These are phyloP conservation scores for Pristionchus arcanus DNA, from an alignment of 2,888 invertebrate genomes.

Conservation along the genomic window DNA sequence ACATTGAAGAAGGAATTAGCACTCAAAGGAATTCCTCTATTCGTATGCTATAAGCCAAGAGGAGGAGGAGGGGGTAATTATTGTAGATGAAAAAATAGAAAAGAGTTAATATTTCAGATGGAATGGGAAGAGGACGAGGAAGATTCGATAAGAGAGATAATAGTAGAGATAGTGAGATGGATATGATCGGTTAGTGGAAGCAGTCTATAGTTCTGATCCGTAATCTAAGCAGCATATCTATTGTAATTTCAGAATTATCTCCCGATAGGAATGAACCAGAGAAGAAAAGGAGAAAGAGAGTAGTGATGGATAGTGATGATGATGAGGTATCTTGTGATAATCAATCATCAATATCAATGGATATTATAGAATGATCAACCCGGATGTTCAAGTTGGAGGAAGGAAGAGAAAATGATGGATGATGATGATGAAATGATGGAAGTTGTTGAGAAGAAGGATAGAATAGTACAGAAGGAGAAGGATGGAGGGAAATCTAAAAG, in stretches of 20 bases:
- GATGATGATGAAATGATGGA: neutral
- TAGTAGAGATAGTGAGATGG: neutral
- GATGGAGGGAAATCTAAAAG: neutral
- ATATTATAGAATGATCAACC: slow-evolving; percentile 14
- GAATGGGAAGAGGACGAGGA: neutral
- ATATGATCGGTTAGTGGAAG: neutral
- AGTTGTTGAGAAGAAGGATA: neutral
- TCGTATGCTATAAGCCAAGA: slow-evolving; percentile 44
- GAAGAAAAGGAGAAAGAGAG: slow-evolving; percentile 8
- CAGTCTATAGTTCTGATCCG: neutral
- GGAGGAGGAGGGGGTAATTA: neutral
- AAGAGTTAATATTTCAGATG: neutral
- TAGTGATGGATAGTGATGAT: slow-evolving; percentile 9
- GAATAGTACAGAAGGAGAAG: neutral
- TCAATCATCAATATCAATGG: neutral
- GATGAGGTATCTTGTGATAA: neutral
- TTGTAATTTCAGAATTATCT: neutral
- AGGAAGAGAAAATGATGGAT: neutral
- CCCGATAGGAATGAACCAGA: slow-evolving; percentile 5
- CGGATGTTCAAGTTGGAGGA: slow-evolving; percentile 17
- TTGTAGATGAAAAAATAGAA: neutral
- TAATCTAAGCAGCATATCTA: too few relatives aligned
- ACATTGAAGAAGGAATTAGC: slow-evolving; percentile 53
- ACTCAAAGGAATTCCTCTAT: slow-evolving; percentile 41
- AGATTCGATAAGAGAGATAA: neutral